Percentiles rank a stretch among this genome's conserved stretches.
Evolutionary conservation across 2,113 vertebrate species (phyloP).

Genomic region (Apaloderma vittatum): DNA sequence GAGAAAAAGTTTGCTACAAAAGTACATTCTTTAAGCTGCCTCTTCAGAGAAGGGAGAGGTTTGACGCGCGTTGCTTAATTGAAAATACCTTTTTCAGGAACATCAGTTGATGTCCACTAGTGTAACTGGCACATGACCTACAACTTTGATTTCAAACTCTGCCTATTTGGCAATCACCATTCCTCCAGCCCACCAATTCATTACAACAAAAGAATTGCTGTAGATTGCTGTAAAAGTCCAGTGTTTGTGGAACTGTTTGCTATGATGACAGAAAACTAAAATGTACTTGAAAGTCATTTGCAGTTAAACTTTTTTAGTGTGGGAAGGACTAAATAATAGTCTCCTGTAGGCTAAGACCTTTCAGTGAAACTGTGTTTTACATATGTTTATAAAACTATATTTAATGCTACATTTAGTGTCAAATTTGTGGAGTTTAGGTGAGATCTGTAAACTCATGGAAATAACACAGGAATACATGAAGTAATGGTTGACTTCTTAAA

Average conservation of each 20-base stretch:
- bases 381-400: neutral
- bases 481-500: neutral
- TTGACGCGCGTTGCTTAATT: neutral
- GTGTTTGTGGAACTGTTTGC: neutral
- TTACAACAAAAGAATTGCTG: neutral
- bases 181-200: neutral
- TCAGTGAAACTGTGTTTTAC: neutral
- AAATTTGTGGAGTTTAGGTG: neutral
- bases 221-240: neutral
- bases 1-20: neutral
- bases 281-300: neutral
- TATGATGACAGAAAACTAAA: neutral
- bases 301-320: neutral
- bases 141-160: neutral
- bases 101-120: neutral
- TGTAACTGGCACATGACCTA: neutral
- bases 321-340: neutral
- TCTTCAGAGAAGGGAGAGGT: neutral
- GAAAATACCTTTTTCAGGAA: neutral
- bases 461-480: neutral
- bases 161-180: neutral
- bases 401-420: neutral
- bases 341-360: neutral
- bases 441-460: constrained; percentile 4
- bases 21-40: neutral